Conservation (phyloP, 2,113 vertebrate species). For the Sarotherodon lohbergeri region DNA sequence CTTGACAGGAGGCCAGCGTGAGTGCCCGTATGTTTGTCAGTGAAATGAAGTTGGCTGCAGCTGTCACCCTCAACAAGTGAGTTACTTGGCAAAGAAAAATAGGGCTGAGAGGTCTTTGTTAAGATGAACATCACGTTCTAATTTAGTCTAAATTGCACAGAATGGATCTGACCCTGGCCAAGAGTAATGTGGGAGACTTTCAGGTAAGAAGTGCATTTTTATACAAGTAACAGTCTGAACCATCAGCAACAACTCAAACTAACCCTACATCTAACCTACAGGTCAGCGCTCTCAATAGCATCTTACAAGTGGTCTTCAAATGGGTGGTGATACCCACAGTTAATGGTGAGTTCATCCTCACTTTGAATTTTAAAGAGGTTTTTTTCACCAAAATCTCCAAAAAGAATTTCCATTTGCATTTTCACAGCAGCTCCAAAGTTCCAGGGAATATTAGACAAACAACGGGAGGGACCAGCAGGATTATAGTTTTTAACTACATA, state of each 20-base stretch:
- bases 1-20: constrained; percentile 56
- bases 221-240: neutral
- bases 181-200: constrained; percentile 70
- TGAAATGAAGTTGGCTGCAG: constrained; percentile 51
- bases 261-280: constrained; percentile 4
- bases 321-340: constrained; percentile 52
- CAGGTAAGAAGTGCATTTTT: constrained; percentile 45
- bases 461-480: neutral
- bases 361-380: accelerated
- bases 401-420: accelerated
- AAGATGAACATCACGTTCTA: neutral
- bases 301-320: constrained; percentile 49
- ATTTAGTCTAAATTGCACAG: constrained; percentile 54
- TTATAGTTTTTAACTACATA: neutral
- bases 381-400: accelerated
- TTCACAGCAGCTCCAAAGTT: neutral
- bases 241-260: neutral
- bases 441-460: neutral
- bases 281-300: constrained; percentile 52
- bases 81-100: neutral
- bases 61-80: constrained; percentile 65
- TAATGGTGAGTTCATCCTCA: constrained; percentile 39
- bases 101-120: neutral
- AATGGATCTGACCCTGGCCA: constrained; percentile 54
- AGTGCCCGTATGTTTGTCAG: constrained; percentile 50